These are phyloP conservation scores for Diarsia dahlii DNA, from an alignment of 2,888 invertebrate genomes.

Conservation along the genomic window DNA sequence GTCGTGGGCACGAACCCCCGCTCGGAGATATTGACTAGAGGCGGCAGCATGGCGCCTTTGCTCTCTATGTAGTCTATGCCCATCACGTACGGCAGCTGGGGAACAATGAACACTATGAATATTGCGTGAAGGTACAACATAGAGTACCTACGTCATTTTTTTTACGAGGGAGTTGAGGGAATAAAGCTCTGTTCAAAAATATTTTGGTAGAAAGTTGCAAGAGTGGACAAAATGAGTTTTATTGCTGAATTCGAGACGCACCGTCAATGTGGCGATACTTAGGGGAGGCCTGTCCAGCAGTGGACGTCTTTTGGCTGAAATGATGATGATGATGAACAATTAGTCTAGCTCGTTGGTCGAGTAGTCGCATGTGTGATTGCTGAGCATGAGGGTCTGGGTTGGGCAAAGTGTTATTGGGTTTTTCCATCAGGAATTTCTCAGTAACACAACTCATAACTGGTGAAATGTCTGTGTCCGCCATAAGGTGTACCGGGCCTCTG, in stretches of 20 bases:
- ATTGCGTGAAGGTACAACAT: conserved; percentile 38
- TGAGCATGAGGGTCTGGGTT: neutral
- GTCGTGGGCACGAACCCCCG: conserved; percentile 95
- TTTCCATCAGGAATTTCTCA: too few species aligned
- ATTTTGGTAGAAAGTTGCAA: neutral
- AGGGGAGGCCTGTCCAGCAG: too few species aligned
- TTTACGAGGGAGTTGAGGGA: neutral
- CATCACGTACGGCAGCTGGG: conserved; percentile 94
- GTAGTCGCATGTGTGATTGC: neutral
- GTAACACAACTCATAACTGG: neutral
- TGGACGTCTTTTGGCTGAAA: too few species aligned
- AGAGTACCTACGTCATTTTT: conserved; percentile 24
- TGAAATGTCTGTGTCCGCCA: neutral
- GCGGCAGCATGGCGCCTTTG: conserved; percentile 94
- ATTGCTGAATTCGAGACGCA: too few species aligned
- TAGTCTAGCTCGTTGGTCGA: neutral
- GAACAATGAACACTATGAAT: conserved; percentile 72
- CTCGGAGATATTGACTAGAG: conserved; percentile 95
- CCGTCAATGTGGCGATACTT: too few species aligned
- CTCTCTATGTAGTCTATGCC: conserved; percentile 93
- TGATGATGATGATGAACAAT: neutral
- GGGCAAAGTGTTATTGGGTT: too few species aligned
- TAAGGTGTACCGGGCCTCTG: neutral
- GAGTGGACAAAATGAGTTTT: too few species aligned
- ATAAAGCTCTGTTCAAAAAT: neutral